These are phyloP conservation scores for Xiphophorus hellerii DNA, from an alignment of 2,113 vertebrate genomes.

Conservation along the genomic window DNA sequence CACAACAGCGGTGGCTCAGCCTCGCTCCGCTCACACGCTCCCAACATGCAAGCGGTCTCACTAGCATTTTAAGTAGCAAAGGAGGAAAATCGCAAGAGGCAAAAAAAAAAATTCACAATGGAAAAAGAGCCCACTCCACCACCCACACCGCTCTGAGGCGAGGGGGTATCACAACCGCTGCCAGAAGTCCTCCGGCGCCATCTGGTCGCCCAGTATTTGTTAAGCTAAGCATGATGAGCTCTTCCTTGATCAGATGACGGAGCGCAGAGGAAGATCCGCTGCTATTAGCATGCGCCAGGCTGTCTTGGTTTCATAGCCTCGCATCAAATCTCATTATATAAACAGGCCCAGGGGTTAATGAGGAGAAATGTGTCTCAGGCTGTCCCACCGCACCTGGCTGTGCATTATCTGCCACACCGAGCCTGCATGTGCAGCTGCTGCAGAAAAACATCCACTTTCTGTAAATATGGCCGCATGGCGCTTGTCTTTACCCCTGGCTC, in stretches of 20 bases:
- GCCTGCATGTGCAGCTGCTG: neutral
- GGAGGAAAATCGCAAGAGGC: conserved; percentile 39
- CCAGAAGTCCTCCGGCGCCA: conserved; percentile 54
- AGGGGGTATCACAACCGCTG: conserved; percentile 25
- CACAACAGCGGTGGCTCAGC: conserved; percentile 25
- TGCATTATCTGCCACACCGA: conserved; percentile 9
- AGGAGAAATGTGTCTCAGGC: conserved; percentile 34
- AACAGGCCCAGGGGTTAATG: conserved; percentile 56
- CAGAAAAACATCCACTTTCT: neutral
- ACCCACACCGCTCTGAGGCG: conserved; percentile 27
- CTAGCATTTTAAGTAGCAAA: conserved; percentile 68
- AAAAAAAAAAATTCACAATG: conserved; percentile 35
- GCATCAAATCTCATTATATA: conserved; percentile 60
- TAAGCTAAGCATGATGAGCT: conserved; percentile 62
- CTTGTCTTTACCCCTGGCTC: too few relatives aligned
- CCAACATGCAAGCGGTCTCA: conserved; percentile 38
- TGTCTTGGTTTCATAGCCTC: conserved; percentile 45
- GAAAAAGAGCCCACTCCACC: conserved; percentile 52
- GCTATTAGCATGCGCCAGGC: conserved; percentile 51
- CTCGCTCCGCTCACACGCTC: conserved; percentile 36
- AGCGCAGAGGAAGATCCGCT: conserved; percentile 23
- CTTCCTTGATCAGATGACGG: conserved; percentile 65
- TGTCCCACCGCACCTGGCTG: conserved; percentile 19
- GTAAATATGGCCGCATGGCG: neutral
- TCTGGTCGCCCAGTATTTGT: conserved; percentile 56